Evolutionary conservation across 2,888 invertebrate species (phyloP).

Genomic region (Cheilosia impressa): DNA sequence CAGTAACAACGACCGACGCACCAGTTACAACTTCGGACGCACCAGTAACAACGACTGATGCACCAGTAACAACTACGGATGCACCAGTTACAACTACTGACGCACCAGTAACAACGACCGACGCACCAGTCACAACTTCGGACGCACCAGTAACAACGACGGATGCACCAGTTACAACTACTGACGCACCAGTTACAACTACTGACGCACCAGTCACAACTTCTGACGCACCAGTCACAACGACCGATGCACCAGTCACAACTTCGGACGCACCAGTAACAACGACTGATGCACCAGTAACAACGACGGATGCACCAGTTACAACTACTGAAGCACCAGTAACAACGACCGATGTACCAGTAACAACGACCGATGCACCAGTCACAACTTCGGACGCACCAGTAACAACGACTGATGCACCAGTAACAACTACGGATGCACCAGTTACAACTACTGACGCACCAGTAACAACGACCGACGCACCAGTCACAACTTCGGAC

Average conservation of each 20-base stretch:
- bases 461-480: slow-evolving; percentile 8
- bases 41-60: background rate
- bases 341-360: background rate
- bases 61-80: slow-evolving; percentile 12
- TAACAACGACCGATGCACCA: background rate
- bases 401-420: background rate
- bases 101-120: background rate
- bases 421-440: background rate
- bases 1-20: background rate
- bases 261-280: slow-evolving; percentile 13
- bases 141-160: slow-evolving; percentile 30
- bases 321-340: background rate
- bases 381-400: background rate
- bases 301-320: background rate
- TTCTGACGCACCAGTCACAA: no score
- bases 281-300: background rate
- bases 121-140: background rate
- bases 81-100: background rate
- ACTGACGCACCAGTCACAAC: background rate
- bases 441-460: background rate
- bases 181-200: background rate
- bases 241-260: slow-evolving; percentile 1
- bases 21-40: slow-evolving; percentile 16
- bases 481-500: background rate
- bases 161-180: slow-evolving; percentile 10